Percentiles rank a stretch among this genome's conserved stretches.
phyloP scores from a whole-genome alignment of 1,140 invertebrate genomes.

The Drosophila eugracilis region DNA sequence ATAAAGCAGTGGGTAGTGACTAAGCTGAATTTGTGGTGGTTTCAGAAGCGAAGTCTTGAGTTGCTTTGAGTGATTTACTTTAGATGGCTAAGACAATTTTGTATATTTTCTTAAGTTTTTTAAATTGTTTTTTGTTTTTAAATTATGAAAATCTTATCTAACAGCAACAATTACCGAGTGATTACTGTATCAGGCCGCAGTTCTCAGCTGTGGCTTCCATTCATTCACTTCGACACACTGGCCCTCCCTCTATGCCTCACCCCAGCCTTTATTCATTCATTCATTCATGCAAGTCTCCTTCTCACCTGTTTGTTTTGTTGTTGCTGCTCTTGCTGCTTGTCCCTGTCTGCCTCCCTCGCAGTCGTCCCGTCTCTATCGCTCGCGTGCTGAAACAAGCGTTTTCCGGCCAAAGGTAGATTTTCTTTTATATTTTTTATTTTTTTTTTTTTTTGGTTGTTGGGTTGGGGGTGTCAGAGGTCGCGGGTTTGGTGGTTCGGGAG shows the following conservation, averaged over 20 bases:
- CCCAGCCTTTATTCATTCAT: slow-evolving; percentile 40
- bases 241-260: slow-evolving; percentile 16
- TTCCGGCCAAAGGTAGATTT: slow-evolving; percentile 64
- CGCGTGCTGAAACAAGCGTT: slow-evolving; percentile 72
- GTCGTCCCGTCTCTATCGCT: slow-evolving; percentile 32
- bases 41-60: background rate
- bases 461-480: slow-evolving; percentile 58
- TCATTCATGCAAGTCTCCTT: slow-evolving; percentile 68
- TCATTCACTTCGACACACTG: slow-evolving; percentile 10
- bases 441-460: slow-evolving; percentile 11
- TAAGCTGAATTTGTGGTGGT: background rate
- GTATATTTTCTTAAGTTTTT: too few relatives aligned
- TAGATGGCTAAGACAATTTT: too few relatives aligned
- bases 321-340: slow-evolving; percentile 47
- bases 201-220: slow-evolving; percentile 14
- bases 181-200: slow-evolving; percentile 4
- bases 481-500: slow-evolving; percentile 21
- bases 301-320: slow-evolving; percentile 72
- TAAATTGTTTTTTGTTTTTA: too few relatives aligned
- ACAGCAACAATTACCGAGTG: too few relatives aligned
- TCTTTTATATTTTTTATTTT: slow-evolving; percentile 8
- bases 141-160: too few relatives aligned
- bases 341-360: slow-evolving; percentile 30
- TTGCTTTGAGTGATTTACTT: background rate
- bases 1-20: slow-evolving; percentile 3